phyloP scores from a whole-genome alignment of 1,140 invertebrate species.

The Brachionus koreanus region DNA sequence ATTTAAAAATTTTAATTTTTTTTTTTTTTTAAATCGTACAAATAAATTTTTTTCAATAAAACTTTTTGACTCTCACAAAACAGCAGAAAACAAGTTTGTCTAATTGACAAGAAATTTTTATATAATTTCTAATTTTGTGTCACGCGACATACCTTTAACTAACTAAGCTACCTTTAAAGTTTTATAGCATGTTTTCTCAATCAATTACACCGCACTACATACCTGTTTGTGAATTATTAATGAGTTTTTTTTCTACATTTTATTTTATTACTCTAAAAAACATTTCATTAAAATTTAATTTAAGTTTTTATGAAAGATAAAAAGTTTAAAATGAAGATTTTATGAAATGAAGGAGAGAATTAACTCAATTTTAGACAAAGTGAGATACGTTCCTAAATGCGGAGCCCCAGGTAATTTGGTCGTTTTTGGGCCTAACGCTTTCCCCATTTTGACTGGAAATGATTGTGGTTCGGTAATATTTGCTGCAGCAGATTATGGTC shows the following conservation, averaged over 20 bases:
- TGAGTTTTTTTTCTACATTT: not conserved
- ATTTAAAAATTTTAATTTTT: conserved; percentile 8
- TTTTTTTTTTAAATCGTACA: not conserved
- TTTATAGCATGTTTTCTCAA: not conserved
- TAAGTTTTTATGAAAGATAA: conserved; percentile 18
- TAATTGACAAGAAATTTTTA: not conserved
- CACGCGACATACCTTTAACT: not conserved
- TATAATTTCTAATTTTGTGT: not conserved
- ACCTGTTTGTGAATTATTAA: not conserved
- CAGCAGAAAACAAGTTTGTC: not conserved
- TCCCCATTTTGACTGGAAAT: conserved; percentile 5
- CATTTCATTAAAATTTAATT: not conserved
- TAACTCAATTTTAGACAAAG: not conserved
- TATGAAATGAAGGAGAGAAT: conserved; percentile 1
- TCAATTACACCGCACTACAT: not conserved
- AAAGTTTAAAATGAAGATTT: conserved; percentile 9
- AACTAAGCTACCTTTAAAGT: not conserved
- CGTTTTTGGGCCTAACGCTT: not conserved
- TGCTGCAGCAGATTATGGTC: not conserved
- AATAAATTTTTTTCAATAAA: not conserved
- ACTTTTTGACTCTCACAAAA: not conserved
- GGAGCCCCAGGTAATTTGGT: conserved; percentile 2
- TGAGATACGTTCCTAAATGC: conserved; percentile 27
- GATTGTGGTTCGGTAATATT: conserved; percentile 22
- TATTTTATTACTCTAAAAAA: not conserved